Evolutionary conservation across 2,797 vertebrate genomes (phyloP).

Genomic region (Antrozous pallidus): DNA sequence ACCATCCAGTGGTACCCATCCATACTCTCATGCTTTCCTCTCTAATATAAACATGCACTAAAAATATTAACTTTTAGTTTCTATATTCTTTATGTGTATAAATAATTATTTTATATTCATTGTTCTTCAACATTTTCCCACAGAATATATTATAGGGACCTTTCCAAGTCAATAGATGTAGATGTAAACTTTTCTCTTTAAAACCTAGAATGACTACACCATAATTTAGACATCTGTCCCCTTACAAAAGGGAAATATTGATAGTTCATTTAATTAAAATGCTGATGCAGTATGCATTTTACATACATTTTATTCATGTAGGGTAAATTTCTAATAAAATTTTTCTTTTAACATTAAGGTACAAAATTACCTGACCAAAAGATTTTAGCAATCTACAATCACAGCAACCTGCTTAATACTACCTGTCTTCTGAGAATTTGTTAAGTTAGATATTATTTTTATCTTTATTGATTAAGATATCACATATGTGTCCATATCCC

Average conservation of each 20-base stretch:
- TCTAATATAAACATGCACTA: neutral
- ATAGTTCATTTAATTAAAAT: conserved; percentile 8
- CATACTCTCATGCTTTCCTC: neutral
- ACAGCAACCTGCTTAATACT: neutral
- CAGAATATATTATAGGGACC: neutral
- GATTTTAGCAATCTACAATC: neutral
- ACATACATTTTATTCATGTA: neutral
- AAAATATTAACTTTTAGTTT: neutral
- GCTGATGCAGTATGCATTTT: neutral
- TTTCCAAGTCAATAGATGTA: neutral
- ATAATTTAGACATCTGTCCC: neutral
- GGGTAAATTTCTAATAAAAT: neutral
- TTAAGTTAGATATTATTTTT: neutral
- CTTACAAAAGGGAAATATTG: neutral
- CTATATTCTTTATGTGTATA: neutral
- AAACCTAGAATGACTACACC: neutral
- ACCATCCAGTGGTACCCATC: neutral
- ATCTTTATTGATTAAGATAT: no score
- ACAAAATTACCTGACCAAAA: neutral
- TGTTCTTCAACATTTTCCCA: neutral
- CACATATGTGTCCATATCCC: no score
- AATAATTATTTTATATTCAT: neutral
- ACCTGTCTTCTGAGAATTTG: neutral
- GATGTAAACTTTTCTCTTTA: neutral
- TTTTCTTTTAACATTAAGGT: neutral